Base-by-base conservation (phyloP, 2,113 vertebrate genomes). In the Mystacornis crossleyi region DNA sequence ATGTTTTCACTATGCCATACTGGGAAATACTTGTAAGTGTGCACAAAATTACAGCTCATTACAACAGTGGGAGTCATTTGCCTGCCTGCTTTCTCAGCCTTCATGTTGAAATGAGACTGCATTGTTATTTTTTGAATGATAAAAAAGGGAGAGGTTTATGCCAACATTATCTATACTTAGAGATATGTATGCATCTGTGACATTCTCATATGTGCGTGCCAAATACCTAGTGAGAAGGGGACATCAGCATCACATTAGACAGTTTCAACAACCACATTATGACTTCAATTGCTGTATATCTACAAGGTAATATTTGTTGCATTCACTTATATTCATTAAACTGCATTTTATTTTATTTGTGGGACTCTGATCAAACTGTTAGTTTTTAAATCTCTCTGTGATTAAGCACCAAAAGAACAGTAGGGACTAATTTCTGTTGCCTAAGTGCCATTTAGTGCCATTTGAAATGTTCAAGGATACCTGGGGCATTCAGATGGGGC, bases 51-150 rank as follows among this genome's bases (percentile, higher is more conserved):
- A 87, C 40, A 95, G 57, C 70, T 97, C 86, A 86, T 94, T 90
- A 95, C 85, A 96, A 69, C 88, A 93, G 91, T 88, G 85, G 89
- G 70, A 95, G 48, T 93, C 48, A 82, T 91, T 96, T 89, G 31
- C 60, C 81, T 81, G 86, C 78, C 92, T 95, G 31, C 21, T 93
- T 96, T 93, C 77, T 75, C 53, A 90, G 66, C 64, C 43, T 81
- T 94, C 54, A 14, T 70, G 42, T 62, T 74, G 79, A 93, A 94
- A 93, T 77, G 79, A 90, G 50, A 61, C 12, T 82, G 90, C 62
- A 69, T 21, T 89, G 57, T 87, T 96, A 85, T 82, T 88, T 96
- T 93, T 88, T 54, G 58, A 57, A 42, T 58, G 34, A 72, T 77
- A 31, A 61, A 67, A 70, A 77, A 36, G 61, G 21, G 7, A 28